A percentile compares a stretch with the other conserved stretches of the same genome.
Evolutionary conservation across 2,888 invertebrate genomes (phyloP).

Genomic region (Parnassius orleans): DNA sequence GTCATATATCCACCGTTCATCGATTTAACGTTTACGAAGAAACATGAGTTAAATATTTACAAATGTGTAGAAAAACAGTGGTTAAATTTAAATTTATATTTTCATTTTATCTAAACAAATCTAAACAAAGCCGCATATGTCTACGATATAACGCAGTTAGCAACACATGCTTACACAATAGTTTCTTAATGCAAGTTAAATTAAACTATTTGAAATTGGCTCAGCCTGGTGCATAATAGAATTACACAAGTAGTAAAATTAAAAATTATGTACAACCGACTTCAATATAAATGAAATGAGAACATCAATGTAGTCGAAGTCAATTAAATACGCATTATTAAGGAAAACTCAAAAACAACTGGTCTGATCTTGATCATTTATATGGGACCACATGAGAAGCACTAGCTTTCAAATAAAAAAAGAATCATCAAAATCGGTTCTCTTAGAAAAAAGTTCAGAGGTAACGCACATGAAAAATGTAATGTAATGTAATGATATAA

Average conservation of each 20-base stretch:
- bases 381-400: no score
- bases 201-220: constrained; percentile 14
- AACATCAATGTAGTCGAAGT: no score
- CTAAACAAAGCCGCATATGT: background rate
- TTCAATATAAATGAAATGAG: no score
- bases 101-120: constrained; percentile 14
- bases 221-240: constrained; percentile 9
- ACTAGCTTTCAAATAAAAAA: no score
- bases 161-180: constrained; percentile 24
- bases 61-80: constrained; percentile 9
- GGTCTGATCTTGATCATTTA: no score
- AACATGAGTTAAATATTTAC: constrained; percentile 2
- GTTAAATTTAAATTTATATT: constrained; percentile 2
- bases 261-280: no score
- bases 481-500: no score
- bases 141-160: constrained; percentile 13
- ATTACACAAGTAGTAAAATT: constrained; percentile 2
- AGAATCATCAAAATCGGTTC: no score
- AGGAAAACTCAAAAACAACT: no score
- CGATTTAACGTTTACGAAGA: background rate
- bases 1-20: background rate
- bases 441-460: no score
- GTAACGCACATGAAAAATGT: no score
- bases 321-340: no score
- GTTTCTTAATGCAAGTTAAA: constrained; percentile 21